These are phyloP conservation scores for Myiozetetes cayanensis DNA, from an alignment of 2,113 vertebrate genomes.

Conservation along the genomic window DNA sequence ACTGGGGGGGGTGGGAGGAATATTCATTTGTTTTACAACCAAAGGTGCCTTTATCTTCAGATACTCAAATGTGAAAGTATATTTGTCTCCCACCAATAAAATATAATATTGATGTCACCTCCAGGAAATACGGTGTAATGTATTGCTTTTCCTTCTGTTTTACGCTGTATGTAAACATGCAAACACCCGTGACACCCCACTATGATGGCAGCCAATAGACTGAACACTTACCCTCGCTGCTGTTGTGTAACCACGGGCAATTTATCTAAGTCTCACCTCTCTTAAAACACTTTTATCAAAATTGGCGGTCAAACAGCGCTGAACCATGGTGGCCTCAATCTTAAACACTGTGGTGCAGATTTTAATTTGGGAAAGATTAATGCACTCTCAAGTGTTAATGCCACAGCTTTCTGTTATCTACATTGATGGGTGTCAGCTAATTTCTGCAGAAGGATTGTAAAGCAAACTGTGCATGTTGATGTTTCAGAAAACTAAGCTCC, in stretches of 20 bases:
- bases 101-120: conserved; percentile 71
- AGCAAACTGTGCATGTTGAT: conserved; percentile 77
- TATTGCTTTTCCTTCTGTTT: conserved; percentile 43
- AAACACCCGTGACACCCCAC: conserved; percentile 62
- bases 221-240: conserved; percentile 64
- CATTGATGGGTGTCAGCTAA: conserved; percentile 88
- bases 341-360: conserved; percentile 87
- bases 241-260: conserved; percentile 78
- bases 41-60: conserved; percentile 61
- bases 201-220: conserved; percentile 66
- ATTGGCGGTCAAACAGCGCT: conserved; percentile 89
- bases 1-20: neutral
- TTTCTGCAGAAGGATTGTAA: conserved; percentile 78
- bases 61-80: conserved; percentile 51
- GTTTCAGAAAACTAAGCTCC: conserved; percentile 63
- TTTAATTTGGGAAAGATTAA: conserved; percentile 99
- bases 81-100: conserved; percentile 71
- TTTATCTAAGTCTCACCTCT: conserved; percentile 96
- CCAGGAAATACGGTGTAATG: conserved; percentile 67
- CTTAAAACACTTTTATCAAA: conserved; percentile 98
- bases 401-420: conserved; percentile 85
- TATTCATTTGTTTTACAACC: conserved; percentile 68
- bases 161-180: conserved; percentile 69
- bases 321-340: conserved; percentile 91
- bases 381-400: conserved; percentile 85